Evolutionary conservation across 2,797 vertebrate species (phyloP), one percentile per base, ranked within the genome.

Genomic region (Mus caroli): DNA sequence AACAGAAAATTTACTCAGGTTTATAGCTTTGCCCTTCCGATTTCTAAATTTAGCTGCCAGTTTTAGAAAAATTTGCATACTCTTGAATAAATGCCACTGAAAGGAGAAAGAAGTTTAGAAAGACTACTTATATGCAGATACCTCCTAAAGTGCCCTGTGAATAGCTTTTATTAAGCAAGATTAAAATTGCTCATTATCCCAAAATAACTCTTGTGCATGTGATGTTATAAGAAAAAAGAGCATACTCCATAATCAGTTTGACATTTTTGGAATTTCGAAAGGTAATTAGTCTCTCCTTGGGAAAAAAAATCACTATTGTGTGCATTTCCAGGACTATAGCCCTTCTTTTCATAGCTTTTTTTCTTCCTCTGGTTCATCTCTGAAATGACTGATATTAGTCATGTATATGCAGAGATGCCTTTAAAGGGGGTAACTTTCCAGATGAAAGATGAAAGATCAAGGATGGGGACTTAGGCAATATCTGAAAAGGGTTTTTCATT

Each of bases 121-220:
- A 98, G 98, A 98, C 97, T 97, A 98, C 98, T 98, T 98, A 98
- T 86, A 98, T 95, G 98, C 97, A 98, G 92, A 98, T 98, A 97
- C 98, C 97, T 98, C 96, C 97, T 98, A 96, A 98, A 98, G 97
- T 97, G 91, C 97, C 96, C 96, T 95, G 97, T 89, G 93, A 98
- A 98, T 98, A 97, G 97, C 92, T 98, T 98, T 98, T 98, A 98
- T 98, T 98, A 98, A 98, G 98, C 97, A 98, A 98, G 97, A 98
- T 98, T 97, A 97, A 98, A 98, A 98, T 98, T 98, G 96, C 97
- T 98, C 97, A 98, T 98, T 98, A 98, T 98, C 98, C 96, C 97
- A 98, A 98, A 98, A 98, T 98, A 98, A 97, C 97, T 98, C 97
- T 2, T 60, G 97, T 97, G 96, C 96, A 97, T 98, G 97, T 97